phyloP scores from a whole-genome alignment of 2,797 vertebrate genomes.

The Emys orbicularis region DNA sequence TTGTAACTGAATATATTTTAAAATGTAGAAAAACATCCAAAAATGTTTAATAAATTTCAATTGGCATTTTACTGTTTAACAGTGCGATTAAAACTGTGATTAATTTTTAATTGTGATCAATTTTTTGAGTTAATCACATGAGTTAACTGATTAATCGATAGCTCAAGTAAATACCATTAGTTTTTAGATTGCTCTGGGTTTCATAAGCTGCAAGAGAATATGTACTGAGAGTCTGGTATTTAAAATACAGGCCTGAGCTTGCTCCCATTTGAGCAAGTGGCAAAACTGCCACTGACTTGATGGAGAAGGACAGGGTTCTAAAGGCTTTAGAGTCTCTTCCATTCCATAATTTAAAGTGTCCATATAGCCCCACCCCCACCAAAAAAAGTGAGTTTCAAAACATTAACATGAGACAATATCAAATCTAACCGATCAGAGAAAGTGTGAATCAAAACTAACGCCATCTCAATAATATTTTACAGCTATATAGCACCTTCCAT shows the following conservation, averaged over 20 bases:
- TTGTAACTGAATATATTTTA: no score
- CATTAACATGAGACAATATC: neutral
- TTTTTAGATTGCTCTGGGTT: constrained; percentile 3
- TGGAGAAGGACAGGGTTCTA: neutral
- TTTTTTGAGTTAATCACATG: no score
- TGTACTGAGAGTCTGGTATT: constrained; percentile 23
- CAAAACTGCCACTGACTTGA: neutral
- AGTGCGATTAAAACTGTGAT: no score
- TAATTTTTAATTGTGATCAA: no score
- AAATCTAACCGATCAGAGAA: neutral
- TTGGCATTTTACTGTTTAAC: no score
- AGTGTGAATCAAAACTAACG: neutral
- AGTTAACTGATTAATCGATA: no score
- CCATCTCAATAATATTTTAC: neutral
- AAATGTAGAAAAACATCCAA: no score
- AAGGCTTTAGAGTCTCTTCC: neutral
- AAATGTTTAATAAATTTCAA: no score
- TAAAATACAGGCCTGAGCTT: neutral
- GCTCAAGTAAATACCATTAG: neutral
- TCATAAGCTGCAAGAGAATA: neutral
- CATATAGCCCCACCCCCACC: rapidly evolving
- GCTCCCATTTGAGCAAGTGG: neutral
- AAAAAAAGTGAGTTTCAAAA: neutral
- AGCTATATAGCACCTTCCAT: neutral
- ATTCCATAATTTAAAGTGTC: neutral